Percentiles rank a stretch among this genome's conserved stretches.
Conservation (phyloP, 2,888 invertebrate species). For the Cheilosia pagana region DNA sequence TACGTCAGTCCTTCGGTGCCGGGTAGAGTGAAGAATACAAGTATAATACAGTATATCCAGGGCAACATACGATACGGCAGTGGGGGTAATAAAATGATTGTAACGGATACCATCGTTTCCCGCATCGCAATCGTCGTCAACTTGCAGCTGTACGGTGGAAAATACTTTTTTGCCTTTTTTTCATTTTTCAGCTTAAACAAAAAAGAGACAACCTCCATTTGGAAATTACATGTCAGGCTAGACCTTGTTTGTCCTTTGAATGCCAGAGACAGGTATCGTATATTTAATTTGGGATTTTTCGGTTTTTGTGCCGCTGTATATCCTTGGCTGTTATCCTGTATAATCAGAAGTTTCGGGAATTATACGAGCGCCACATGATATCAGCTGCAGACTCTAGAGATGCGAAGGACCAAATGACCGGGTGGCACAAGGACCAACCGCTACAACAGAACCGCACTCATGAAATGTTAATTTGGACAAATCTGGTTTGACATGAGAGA, state of each 20-base stretch:
- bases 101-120: conserved; percentile 65
- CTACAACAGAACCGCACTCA: conserved; percentile 30
- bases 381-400: conserved; percentile 16
- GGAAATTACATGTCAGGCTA: conserved; percentile 69
- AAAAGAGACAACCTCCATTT: conserved; percentile 43
- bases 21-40: background rate
- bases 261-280: conserved; percentile 36
- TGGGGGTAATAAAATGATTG: conserved; percentile 66
- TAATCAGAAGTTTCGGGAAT: background rate
- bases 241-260: conserved; percentile 56
- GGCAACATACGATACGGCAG: background rate
- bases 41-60: background rate
- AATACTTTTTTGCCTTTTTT: conserved; percentile 29
- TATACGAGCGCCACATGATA: conserved; percentile 28
- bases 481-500: conserved; percentile 61
- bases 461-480: conserved; percentile 62
- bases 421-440: background rate
- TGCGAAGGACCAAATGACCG: conserved; percentile 24
- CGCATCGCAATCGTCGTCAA: conserved; percentile 36
- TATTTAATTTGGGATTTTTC: conserved; percentile 30
- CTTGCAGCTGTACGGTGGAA: conserved; percentile 45
- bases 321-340: background rate
- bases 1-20: conserved; percentile 17
- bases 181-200: conserved; percentile 12
- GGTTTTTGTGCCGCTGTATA: background rate